Conservation (phyloP, 1,140 invertebrate genomes). For the Heliconius hermathena region DNA sequence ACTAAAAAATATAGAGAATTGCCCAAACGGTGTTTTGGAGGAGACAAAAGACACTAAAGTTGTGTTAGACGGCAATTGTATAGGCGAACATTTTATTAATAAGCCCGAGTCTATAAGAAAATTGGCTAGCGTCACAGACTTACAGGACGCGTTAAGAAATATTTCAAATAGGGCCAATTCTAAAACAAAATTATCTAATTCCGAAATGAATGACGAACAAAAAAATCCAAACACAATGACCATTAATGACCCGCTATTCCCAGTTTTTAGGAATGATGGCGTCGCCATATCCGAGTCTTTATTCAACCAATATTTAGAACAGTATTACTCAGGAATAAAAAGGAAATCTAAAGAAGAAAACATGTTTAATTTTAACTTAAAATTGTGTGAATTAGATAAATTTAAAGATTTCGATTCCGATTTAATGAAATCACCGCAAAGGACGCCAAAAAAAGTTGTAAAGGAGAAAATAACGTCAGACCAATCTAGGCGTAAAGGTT, state of each 20-base stretch:
- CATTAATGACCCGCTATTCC: slow-evolving; percentile 89
- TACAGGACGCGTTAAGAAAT: slow-evolving; percentile 81
- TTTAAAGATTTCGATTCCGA: slow-evolving; percentile 80
- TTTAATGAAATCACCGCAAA: slow-evolving; percentile 67
- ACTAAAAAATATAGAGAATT: slow-evolving; percentile 65
- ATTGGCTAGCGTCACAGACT: slow-evolving; percentile 79
- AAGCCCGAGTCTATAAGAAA: slow-evolving; percentile 73
- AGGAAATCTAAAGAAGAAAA: slow-evolving; percentile 79
- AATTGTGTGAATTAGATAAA: slow-evolving; percentile 68
- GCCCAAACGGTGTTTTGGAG: slow-evolving; percentile 54
- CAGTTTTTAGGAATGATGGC: slow-evolving; percentile 88
- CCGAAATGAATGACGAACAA: slow-evolving; percentile 72
- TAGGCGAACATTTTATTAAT: slow-evolving; percentile 76
- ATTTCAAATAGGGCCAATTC: slow-evolving; percentile 79
- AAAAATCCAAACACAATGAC: slow-evolving; percentile 83
- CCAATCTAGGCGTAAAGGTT: slow-evolving; percentile 83
- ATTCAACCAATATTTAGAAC: slow-evolving; percentile 86
- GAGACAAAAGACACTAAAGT: slow-evolving; percentile 73
- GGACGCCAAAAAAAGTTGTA: slow-evolving; percentile 64
- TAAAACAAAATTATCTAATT: slow-evolving; percentile 73
- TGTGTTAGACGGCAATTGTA: slow-evolving; percentile 66
- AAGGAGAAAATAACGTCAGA: slow-evolving; percentile 67
- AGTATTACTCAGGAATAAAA: slow-evolving; percentile 82
- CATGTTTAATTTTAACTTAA: slow-evolving; percentile 76
- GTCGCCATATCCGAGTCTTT: slow-evolving; percentile 87